Percentiles rank a stretch among this genome's conserved stretches.
Evolutionary conservation across 1,140 invertebrate genomes (phyloP).

Genomic region (Euglossa dilemma): DNA sequence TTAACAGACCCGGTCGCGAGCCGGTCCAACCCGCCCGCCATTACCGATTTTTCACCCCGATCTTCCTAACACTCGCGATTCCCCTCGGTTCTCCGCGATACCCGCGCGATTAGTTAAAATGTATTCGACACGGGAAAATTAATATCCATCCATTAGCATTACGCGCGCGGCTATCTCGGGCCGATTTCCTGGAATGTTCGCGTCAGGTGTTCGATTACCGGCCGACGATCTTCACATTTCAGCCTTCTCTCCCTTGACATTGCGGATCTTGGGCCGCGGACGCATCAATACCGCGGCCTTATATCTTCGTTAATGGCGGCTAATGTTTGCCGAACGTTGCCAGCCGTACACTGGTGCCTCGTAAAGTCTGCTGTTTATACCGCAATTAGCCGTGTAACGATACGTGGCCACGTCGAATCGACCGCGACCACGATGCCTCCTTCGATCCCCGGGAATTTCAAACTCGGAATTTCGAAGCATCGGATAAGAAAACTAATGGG

Average conservation of each 20-base stretch:
- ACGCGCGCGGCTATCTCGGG: constrained; percentile 35
- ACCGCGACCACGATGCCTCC: constrained; percentile 6
- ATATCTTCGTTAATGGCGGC: constrained; percentile 77
- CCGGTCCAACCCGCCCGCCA: background rate
- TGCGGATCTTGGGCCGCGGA: constrained; percentile 16
- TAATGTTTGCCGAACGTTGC: constrained; percentile 77
- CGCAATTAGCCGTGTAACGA: constrained; percentile 79
- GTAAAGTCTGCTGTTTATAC: constrained; percentile 80
- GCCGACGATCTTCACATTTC: constrained; percentile 51
- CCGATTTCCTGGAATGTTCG: constrained; percentile 29
- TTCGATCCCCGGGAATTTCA: constrained; percentile 10
- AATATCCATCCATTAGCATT: constrained; percentile 57
- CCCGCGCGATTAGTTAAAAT: constrained; percentile 43
- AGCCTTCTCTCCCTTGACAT: constrained; percentile 21
- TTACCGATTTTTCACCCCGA: background rate
- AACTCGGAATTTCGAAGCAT: background rate
- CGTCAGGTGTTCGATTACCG: constrained; percentile 48
- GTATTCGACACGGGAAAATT: constrained; percentile 41
- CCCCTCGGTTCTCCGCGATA: background rate
- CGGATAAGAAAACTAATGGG: too few species aligned
- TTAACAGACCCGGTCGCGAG: background rate
- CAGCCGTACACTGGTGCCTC: constrained; percentile 69
- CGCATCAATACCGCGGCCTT: constrained; percentile 51
- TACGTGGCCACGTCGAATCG: constrained; percentile 63
- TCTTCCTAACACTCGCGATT: too few species aligned